phyloP scores from a whole-genome alignment of 1,140 invertebrate species.

The Polyergus mexicanus region DNA sequence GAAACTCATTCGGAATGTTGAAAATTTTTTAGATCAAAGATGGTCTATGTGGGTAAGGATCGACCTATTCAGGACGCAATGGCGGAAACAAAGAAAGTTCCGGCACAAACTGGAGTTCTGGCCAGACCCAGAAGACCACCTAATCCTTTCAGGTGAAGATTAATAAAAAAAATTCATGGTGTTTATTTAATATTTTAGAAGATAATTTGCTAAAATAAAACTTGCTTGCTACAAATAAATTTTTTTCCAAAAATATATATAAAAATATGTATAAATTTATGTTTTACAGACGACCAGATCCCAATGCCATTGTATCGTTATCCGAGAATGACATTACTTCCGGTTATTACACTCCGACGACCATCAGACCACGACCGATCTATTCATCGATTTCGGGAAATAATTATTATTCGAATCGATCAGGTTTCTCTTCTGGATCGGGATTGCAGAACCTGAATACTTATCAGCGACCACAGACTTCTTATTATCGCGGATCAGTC shows the following conservation, averaged over 20 bases:
- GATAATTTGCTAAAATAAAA: neutral
- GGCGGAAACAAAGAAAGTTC: constrained; percentile 90
- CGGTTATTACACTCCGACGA: constrained; percentile 54
- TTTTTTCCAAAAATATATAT: neutral
- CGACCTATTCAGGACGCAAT: constrained; percentile 90
- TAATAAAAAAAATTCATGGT: neutral
- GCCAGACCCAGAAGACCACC: constrained; percentile 85
- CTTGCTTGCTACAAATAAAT: neutral
- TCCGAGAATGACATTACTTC: constrained; percentile 82
- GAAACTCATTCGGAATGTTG: neutral
- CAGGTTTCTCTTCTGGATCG: neutral
- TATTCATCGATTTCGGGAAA: constrained; percentile 23
- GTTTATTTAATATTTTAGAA: neutral
- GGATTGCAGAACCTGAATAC: constrained; percentile 11
- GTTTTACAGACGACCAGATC: constrained; percentile 78
- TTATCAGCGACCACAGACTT: constrained; percentile 16
- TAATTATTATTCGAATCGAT: constrained; percentile 57
- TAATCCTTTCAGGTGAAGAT: constrained; percentile 84
- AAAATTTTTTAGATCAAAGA: constrained; percentile 88
- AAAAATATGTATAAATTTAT: neutral
- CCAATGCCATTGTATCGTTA: constrained; percentile 75
- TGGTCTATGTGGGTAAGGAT: constrained; percentile 91
- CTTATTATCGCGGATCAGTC: constrained; percentile 9
- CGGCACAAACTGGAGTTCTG: constrained; percentile 89
- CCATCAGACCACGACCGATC: constrained; percentile 26